These are phyloP conservation scores for Fregetta grallaria DNA, from an alignment of 2,113 vertebrate genomes.

Conservation along the genomic window DNA sequence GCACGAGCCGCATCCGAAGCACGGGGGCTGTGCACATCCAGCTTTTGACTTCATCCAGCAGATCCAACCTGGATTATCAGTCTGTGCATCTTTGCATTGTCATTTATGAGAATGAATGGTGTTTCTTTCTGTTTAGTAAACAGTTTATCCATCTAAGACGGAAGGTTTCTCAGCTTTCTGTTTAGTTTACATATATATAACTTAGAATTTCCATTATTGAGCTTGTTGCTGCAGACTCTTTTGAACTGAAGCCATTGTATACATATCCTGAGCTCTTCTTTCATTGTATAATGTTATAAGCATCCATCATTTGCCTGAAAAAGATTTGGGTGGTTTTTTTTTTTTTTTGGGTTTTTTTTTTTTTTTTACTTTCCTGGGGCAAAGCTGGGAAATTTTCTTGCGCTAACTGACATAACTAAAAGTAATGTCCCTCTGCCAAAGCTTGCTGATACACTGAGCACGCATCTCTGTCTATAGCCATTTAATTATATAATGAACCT, in stretches of 20 bases:
- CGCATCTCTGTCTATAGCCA: neutral
- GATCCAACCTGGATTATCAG: neutral
- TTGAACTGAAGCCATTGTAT: slow-evolving; percentile 58
- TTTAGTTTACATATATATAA: slow-evolving; percentile 43
- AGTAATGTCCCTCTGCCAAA: neutral
- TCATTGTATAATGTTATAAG: slow-evolving; percentile 42
- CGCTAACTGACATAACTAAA: neutral
- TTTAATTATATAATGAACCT: neutral
- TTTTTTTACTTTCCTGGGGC: slow-evolving; percentile 15
- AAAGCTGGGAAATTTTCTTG: slow-evolving; percentile 36
- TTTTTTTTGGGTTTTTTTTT: neutral
- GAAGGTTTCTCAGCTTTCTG: slow-evolving; percentile 46
- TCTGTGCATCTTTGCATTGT: slow-evolving; percentile 4
- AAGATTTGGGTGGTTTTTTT: neutral
- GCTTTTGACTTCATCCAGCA: neutral
- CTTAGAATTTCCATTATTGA: slow-evolving; percentile 55
- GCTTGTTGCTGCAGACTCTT: slow-evolving; percentile 30
- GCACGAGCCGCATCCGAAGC: neutral
- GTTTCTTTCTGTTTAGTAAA: slow-evolving; percentile 58
- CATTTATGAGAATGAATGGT: slow-evolving; percentile 47
- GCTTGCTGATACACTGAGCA: neutral
- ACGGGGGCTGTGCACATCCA: neutral
- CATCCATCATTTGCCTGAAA: slow-evolving; percentile 64
- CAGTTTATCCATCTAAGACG: slow-evolving; percentile 28
- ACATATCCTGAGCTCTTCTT: slow-evolving; percentile 45